Percentiles rank a stretch among this genome's conserved stretches.
Conservation (phyloP, 2,888 invertebrate genomes). For the Plemyria rubiginata region DNA sequence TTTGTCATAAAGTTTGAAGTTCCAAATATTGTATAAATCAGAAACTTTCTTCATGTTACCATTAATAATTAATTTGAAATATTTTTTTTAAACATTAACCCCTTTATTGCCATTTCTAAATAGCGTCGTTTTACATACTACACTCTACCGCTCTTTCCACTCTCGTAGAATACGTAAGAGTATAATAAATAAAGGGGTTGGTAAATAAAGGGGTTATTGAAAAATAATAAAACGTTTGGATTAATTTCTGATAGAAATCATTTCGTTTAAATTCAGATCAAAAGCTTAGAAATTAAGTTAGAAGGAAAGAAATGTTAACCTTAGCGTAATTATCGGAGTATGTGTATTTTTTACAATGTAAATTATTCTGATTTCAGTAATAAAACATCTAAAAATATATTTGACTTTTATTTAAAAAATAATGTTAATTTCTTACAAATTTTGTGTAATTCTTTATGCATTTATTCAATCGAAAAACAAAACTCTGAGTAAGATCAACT, state of each 20-base stretch:
- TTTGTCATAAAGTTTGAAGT: neutral
- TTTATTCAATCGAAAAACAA: too few relatives aligned
- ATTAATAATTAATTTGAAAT: neutral
- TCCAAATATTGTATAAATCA: neutral
- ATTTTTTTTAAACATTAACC: neutral
- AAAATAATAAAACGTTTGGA: neutral
- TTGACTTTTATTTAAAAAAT: constrained; percentile 52
- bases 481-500: too few relatives aligned
- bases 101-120: neutral
- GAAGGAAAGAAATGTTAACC: constrained; percentile 75
- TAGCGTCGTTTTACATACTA: too few relatives aligned
- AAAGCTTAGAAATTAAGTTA: constrained; percentile 63
- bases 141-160: too few relatives aligned
- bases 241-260: constrained; percentile 13
- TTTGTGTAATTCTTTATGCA: too few relatives aligned
- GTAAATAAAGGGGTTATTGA: neutral
- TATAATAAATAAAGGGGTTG: too few relatives aligned
- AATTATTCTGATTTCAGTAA: constrained; percentile 84
- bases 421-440: too few relatives aligned
- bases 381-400: constrained; percentile 74
- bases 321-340: constrained; percentile 69
- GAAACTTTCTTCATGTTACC: neutral
- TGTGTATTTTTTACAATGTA: constrained; percentile 85
- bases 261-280: constrained; percentile 33
- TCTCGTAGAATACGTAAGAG: neutral